Base-by-base conservation (phyloP, 1,140 invertebrate species). In the Arctopsyche grandis region DNA sequence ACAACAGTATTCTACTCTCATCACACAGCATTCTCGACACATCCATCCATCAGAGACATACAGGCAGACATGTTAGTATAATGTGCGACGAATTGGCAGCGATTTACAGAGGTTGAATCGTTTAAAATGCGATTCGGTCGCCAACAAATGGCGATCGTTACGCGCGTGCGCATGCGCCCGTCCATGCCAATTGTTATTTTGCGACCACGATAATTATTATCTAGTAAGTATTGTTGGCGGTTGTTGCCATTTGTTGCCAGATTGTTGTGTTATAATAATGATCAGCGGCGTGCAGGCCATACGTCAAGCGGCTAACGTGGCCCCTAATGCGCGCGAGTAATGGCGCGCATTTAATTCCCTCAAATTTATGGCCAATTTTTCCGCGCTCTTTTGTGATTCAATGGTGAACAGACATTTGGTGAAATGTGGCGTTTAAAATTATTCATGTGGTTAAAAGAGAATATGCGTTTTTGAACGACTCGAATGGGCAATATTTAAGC, bases 281-380 rank as follows among this genome's bases (percentile, higher is more conserved):
- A 38, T 38, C 29, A 7, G 29, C 29, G 29, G 29, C 29, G 29
- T 38, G 29, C 29, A 38, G 63, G 24, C 24, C 63, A 66, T 66
- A 66, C 63, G 63, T 66, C 63, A 66, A 66, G 63, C 63, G 63
- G 63, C 7, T 66, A 66, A 66, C 24, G 4, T 22, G 24, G 19
- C 9, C 63, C 48, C 48, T 52, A 52, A 52, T 52, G 16, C 21
- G 52, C 21, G 10, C 24, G 10, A 66, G 60, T 22, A 66, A 66
- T 66, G 60, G 14, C 19, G 19, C 60, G 24, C 60, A 21, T 66
- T 66, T 66, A 66, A 66, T 66, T 21, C 60, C 29, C 5, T 3
- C 60, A 12, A 66, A 66, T 66, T 66, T 66, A 66, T 22, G 24
- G 21, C 52, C 52, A 56, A 16, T 21, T 56, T 56, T 56, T n/a